Evolutionary conservation across 2,888 invertebrate species (phyloP), one percentile per base, ranked within the genome.

Genomic region (Dicyrtoma fusca): DNA sequence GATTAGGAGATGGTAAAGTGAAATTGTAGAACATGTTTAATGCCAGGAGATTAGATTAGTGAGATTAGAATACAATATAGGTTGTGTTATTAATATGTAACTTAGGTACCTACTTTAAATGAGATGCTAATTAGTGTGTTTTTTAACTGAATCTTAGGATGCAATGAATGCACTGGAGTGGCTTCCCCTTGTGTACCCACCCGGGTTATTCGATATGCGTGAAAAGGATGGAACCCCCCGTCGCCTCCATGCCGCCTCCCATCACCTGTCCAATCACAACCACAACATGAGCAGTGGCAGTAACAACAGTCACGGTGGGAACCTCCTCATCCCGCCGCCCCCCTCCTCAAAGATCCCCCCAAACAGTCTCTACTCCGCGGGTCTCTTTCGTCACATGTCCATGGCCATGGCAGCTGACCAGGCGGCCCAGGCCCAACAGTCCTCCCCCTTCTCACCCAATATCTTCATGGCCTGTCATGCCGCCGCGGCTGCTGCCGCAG

Each of bases 141-240:
- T 44, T 45, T 49, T 17, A 17, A 19, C 5, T 63, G 14, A 21
- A 25, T 64, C 1, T 45, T 42, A 66, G 66, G 34, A 66, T 66
- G 66, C 53, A 53, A 80, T 80, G 80, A 78, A 78, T 75, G 80
- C 80, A 45, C 73, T 80, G 64, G 80, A 80, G 69, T 80, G 80
- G 80, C 73, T 80, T 13, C 79, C 80, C 11, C 71, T 80, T 21
- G 74, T 76, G 17, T 79, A 77, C 69, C 79, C 80, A 59, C 76
- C 74, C 17, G 79, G 76, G 19, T 59, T 80, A n/a, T 65, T 79
- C 57, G 80, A 79, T 34, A 91, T 91, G 90, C 89, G 94, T 87
- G 94, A 94, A 87, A 94, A 94, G 87, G 92, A 94, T 88, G 91
- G 92, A 84, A 92, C 92, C 84, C 94, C 93, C 84, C 89, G 92